A percentile compares a stretch with the other conserved stretches of the same genome.
phyloP scores from a whole-genome alignment of 2,113 vertebrate genomes.

The Polypterus bichir region DNA sequence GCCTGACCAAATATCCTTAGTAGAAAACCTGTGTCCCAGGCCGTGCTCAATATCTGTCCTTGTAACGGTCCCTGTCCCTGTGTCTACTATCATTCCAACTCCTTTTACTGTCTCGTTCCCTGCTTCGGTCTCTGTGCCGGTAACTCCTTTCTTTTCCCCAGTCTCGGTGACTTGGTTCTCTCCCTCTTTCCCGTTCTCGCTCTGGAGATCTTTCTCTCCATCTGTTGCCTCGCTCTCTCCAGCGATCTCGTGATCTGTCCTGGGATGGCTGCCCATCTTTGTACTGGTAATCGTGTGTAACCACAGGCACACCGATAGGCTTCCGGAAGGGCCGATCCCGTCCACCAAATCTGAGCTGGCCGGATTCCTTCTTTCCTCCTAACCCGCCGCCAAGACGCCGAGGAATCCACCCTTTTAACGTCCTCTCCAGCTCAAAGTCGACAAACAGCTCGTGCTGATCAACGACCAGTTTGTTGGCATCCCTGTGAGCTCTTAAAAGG shows the following conservation, averaged over 20 bases:
- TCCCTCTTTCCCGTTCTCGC: constrained; percentile 37
- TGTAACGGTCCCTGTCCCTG: constrained; percentile 44
- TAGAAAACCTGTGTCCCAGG: neutral
- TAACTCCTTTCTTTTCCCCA: constrained; percentile 22
- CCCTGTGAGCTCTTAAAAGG: constrained; percentile 68
- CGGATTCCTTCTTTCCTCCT: constrained; percentile 90
- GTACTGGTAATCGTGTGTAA: constrained; percentile 34
- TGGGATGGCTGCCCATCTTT: constrained; percentile 39
- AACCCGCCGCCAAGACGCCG: constrained; percentile 80
- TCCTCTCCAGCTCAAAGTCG: constrained; percentile 82
- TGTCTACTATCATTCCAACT: constrained; percentile 37
- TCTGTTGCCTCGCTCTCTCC: constrained; percentile 48
- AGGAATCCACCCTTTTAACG: constrained; percentile 82
- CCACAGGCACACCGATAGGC: constrained; percentile 66
- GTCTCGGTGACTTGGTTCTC: constrained; percentile 27
- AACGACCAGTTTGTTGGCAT: constrained; percentile 77
- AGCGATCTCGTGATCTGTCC: constrained; percentile 46
- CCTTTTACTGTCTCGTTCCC: constrained; percentile 42
- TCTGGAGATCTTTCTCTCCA: constrained; percentile 45
- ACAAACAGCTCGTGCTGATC: constrained; percentile 86
- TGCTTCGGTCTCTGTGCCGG: constrained; percentile 39
- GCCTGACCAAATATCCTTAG: no score
- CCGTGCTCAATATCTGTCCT: constrained; percentile 30
- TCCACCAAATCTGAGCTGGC: constrained; percentile 86
- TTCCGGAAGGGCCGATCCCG: constrained; percentile 87